Conservation (phyloP, 2,888 invertebrate genomes). For the Sipunculus nudus region DNA sequence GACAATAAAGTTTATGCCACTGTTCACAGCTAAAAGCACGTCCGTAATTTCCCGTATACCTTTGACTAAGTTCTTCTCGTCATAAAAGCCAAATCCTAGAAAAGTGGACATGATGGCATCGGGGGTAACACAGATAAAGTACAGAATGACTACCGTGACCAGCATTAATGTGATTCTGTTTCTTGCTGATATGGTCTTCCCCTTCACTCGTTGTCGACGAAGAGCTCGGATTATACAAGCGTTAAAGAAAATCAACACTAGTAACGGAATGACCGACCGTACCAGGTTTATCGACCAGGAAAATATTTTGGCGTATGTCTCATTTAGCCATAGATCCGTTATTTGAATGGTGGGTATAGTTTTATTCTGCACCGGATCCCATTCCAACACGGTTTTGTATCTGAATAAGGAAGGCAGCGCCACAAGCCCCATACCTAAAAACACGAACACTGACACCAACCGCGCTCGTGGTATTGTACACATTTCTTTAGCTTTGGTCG, state of each 20-base stretch:
- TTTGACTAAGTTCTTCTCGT: conserved; percentile 36
- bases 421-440: conserved; percentile 53
- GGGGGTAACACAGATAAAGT: conserved; percentile 39
- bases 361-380: conserved; percentile 41
- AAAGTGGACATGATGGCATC: conserved; percentile 43
- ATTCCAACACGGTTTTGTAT: conserved; percentile 45
- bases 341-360: conserved; percentile 46
- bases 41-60: conserved; percentile 45
- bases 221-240: conserved; percentile 58
- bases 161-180: conserved; percentile 44
- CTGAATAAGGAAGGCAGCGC: conserved; percentile 58
- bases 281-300: conserved; percentile 59
- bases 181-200: conserved; percentile 31
- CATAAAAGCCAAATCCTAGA: conserved; percentile 41
- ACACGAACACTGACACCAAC: conserved; percentile 52
- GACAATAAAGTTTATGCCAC: conserved; percentile 44
- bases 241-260: conserved; percentile 57
- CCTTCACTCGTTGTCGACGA: conserved; percentile 50
- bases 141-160: conserved; percentile 39
- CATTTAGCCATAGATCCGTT: conserved; percentile 51
- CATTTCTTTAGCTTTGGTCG: conserved; percentile 47
- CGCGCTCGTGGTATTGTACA: conserved; percentile 46
- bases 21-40: conserved; percentile 40
- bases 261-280: conserved; percentile 60
- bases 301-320: conserved; percentile 54